Percentiles rank a stretch among this genome's conserved stretches.
phyloP scores from a whole-genome alignment of 2,113 vertebrate species.

The Heteronetta atricapilla region DNA sequence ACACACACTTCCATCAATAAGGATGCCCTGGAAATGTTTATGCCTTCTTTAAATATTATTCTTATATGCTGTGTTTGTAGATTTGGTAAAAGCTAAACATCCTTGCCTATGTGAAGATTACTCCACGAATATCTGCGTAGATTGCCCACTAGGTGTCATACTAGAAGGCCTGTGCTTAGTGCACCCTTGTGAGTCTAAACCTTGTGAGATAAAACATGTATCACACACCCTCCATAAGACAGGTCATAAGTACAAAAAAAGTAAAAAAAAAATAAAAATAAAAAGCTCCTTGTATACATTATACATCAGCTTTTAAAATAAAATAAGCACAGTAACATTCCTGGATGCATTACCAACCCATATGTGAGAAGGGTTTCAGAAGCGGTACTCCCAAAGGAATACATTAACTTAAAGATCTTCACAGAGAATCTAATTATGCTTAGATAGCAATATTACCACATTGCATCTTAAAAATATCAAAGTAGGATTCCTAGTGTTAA shows the following conservation, averaged over 20 bases:
- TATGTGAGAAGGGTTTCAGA: background rate
- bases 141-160: slow-evolving; percentile 38
- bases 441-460: background rate
- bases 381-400: background rate
- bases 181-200: background rate
- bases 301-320: background rate
- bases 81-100: background rate
- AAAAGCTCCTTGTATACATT: rapidly evolving
- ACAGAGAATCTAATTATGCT: background rate
- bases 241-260: background rate
- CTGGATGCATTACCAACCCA: background rate
- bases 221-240: background rate
- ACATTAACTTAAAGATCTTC: background rate
- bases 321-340: background rate
- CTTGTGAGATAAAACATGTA: background rate
- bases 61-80: background rate
- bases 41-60: background rate
- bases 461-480: background rate
- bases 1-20: background rate
- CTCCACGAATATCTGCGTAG: background rate
- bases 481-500: rapidly evolving
- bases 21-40: background rate
- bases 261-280: background rate
- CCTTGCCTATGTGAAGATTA: background rate
- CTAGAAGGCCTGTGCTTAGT: background rate